Evolutionary conservation across 2,797 vertebrate genomes (phyloP).

Genomic region (Cyclura pinguis): DNA sequence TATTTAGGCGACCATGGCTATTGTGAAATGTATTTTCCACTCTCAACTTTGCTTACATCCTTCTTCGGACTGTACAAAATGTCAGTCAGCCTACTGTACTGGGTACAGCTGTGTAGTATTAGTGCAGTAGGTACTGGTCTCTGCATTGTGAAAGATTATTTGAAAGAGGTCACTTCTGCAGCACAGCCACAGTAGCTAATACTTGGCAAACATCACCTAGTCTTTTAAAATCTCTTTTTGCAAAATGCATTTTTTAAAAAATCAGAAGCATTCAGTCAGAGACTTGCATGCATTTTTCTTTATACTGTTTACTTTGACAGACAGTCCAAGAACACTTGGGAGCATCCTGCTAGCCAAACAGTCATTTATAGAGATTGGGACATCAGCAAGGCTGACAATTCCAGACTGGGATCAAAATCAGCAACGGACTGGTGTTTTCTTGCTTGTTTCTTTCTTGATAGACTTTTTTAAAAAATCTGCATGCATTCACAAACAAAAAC

Average conservation of each 20-base stretch:
- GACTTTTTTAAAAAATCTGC: conserved; percentile 36
- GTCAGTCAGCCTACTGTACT: not conserved
- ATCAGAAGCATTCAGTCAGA: conserved; percentile 1
- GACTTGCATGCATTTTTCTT: not conserved
- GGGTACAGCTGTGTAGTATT: not conserved
- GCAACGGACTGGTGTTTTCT: not conserved
- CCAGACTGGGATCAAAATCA: conserved; percentile 39
- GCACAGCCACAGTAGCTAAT: not conserved
- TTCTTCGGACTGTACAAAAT: not conserved
- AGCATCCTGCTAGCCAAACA: not conserved
- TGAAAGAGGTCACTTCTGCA: conserved; percentile 9
- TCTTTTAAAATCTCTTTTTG: not conserved
- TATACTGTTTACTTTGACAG: not conserved
- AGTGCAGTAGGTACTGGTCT: not conserved
- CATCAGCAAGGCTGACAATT: conserved; percentile 31
- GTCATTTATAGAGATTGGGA: conserved; percentile 24
- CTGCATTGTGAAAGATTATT: not conserved
- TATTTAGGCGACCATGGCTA: not conserved
- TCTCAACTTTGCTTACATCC: not conserved
- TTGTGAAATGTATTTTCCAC: not conserved
- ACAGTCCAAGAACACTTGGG: conserved; percentile 4
- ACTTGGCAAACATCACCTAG: not conserved
- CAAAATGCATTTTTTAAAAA: not conserved
- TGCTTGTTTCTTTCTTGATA: not conserved
- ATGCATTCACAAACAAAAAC: conserved; percentile 26